Conservation (phyloP, 2,888 invertebrate genomes). For the Tenthredo livida region DNA sequence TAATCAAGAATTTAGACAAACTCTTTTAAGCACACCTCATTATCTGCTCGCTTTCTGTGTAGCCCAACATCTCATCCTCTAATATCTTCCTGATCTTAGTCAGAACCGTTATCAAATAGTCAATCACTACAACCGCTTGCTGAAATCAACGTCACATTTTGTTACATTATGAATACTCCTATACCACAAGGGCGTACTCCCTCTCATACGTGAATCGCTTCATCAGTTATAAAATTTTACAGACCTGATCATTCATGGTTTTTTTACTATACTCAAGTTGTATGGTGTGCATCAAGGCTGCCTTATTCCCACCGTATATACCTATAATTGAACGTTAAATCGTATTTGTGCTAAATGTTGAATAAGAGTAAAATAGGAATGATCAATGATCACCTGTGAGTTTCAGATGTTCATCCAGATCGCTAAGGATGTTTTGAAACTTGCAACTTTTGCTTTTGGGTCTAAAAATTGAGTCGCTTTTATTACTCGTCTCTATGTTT, state of each 20-base stretch:
- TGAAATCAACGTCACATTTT: slow-evolving; percentile 59
- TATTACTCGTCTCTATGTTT: slow-evolving; percentile 54
- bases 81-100: slow-evolving; percentile 80
- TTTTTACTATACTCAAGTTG: slow-evolving; percentile 83
- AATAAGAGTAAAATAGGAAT: slow-evolving; percentile 29
- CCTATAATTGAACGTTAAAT: slow-evolving; percentile 70
- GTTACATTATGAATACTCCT: background rate
- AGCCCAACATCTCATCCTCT: slow-evolving; percentile 78
- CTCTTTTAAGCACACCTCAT: slow-evolving; percentile 73
- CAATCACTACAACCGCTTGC: slow-evolving; percentile 65
- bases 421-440: slow-evolving; percentile 78
- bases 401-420: slow-evolving; percentile 79
- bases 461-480: slow-evolving; percentile 69
- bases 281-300: slow-evolving; percentile 82
- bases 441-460: slow-evolving; percentile 64
- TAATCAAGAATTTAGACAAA: background rate
- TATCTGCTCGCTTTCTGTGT: slow-evolving; percentile 79
- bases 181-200: too few relatives aligned
- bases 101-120: slow-evolving; percentile 76
- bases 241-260: slow-evolving; percentile 76
- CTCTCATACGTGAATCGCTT: too few relatives aligned
- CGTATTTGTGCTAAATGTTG: slow-evolving; percentile 31
- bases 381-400: slow-evolving; percentile 77
- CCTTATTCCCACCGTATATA: slow-evolving; percentile 82
- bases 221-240: background rate